phyloP scores from a whole-genome alignment of 2,113 vertebrate genomes.

The Lophura nycthemera region DNA sequence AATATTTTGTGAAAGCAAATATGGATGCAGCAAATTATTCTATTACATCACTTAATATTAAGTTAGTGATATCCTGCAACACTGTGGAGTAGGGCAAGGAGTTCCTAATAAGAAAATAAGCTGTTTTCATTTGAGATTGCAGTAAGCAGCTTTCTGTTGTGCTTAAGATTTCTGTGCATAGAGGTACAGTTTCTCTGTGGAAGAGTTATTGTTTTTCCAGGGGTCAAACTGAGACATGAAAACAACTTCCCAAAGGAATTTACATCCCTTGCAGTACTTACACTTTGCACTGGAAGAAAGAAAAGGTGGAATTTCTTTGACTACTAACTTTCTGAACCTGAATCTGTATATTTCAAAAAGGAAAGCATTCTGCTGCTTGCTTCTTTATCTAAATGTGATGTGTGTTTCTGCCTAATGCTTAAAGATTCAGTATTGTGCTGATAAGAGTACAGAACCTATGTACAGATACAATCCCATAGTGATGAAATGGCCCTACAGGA shows the following conservation, averaged over 20 bases:
- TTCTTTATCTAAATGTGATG: neutral
- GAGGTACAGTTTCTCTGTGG: neutral
- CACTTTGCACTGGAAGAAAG: neutral
- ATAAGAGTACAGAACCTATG: neutral
- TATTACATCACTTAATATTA: neutral
- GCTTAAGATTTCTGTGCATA: neutral
- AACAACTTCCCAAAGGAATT: neutral
- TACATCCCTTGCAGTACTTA: neutral
- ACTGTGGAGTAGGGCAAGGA: neutral
- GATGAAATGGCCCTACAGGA: neutral
- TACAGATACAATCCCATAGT: neutral
- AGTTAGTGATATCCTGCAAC: neutral
- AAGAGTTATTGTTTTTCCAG: neutral
- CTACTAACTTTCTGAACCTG: neutral
- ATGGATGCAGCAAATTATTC: neutral
- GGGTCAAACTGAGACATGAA: rapidly evolving
- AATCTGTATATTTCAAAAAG: neutral
- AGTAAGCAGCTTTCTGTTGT: neutral
- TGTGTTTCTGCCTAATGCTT: neutral
- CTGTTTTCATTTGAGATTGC: neutral
- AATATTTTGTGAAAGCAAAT: neutral
- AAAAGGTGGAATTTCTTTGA: neutral
- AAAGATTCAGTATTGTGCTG: neutral
- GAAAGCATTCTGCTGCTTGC: neutral
- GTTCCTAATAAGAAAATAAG: neutral